Evolutionary conservation across 2,888 invertebrate species (phyloP), one percentile per base, ranked within the genome.

Genomic region (Scaptomyza reducta): DNA sequence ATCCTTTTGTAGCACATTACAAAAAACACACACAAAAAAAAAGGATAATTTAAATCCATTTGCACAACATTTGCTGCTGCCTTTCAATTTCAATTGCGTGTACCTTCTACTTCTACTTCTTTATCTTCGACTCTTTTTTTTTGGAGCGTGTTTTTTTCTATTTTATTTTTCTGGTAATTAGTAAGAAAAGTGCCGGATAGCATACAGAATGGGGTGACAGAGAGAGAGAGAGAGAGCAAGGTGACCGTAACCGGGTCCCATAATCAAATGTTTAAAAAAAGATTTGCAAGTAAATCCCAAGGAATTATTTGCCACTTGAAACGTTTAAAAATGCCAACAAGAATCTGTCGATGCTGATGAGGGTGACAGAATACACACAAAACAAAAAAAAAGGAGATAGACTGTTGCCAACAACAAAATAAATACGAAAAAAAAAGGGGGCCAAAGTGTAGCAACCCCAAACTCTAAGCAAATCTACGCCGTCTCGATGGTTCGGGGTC

Each of bases 1-100:
- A 91, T 91, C 91, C 90, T 86, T 90, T 89, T 90, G 90, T 90
- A 91, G 90, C 82, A 70, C 76, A 81, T 76, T 76, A 79, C 69
- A 80, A 80, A 77, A 22, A 22, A 22, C 3, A 22, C 3, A 22
- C 1, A 4, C 0, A 16, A 10, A 16, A 40, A 71, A 67, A 49
- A 62, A 35, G 62, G 50, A 79, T 81, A 79, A 89, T 87, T 87
- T 88, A 88, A 89, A 90, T 87, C 89, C 90, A 84, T 89, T 90
- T 89, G 79, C 72, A 77, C 41, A 80, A 83, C 75, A 76, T 75
- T 79, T 82, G 75, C 54, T 57, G 60, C 49, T 69, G 68, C 81
- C 81, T 70, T 73, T 76, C 79, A 83, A 78, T 79, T 79, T 71
- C 66, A 53, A 77, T 57, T 40, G 18, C n/a, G 46, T 38, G 13